These are phyloP conservation scores for Danio tinwini DNA, from an alignment of 2,797 vertebrate genomes.

Conservation along the genomic window DNA sequence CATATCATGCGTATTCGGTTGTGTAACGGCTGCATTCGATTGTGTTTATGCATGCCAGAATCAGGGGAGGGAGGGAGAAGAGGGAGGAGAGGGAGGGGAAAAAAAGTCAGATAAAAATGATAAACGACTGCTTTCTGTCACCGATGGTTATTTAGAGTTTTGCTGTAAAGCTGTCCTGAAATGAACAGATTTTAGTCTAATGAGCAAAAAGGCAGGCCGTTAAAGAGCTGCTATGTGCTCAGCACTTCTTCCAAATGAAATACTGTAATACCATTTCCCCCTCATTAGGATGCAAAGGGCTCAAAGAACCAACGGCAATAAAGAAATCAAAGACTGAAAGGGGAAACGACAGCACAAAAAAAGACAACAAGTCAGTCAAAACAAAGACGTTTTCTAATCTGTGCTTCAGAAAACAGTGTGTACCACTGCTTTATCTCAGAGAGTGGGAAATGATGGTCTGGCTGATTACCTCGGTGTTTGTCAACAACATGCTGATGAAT, in stretches of 20 bases:
- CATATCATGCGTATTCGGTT: background rate
- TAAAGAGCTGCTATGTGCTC: constrained; percentile 82
- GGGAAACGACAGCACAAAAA: constrained; percentile 59
- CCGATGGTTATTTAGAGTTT: constrained; percentile 82
- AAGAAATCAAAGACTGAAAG: constrained; percentile 64
- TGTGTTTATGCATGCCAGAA: constrained; percentile 48
- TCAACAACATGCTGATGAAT: background rate
- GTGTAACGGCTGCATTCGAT: constrained; percentile 33
- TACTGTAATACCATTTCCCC: constrained; percentile 77
- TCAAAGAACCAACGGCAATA: constrained; percentile 81
- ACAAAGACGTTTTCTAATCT: constrained; percentile 53
- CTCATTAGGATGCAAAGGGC: constrained; percentile 83
- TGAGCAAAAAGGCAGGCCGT: constrained; percentile 84
- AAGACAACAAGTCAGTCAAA: constrained; percentile 73
- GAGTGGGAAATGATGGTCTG: constrained; percentile 17
- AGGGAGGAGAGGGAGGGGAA: constrained; percentile 57
- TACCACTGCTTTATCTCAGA: constrained; percentile 33
- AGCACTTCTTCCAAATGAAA: constrained; percentile 85
- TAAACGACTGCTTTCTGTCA: constrained; percentile 84
- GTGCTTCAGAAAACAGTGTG: background rate
- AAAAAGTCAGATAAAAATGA: constrained; percentile 82
- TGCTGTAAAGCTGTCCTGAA: constrained; percentile 83
- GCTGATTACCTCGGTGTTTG: constrained; percentile 8
- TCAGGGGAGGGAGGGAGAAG: constrained; percentile 25
- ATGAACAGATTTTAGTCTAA: constrained; percentile 86